Base-by-base conservation (phyloP, 2,113 vertebrate genomes). In the Arizona elegans region DNA sequence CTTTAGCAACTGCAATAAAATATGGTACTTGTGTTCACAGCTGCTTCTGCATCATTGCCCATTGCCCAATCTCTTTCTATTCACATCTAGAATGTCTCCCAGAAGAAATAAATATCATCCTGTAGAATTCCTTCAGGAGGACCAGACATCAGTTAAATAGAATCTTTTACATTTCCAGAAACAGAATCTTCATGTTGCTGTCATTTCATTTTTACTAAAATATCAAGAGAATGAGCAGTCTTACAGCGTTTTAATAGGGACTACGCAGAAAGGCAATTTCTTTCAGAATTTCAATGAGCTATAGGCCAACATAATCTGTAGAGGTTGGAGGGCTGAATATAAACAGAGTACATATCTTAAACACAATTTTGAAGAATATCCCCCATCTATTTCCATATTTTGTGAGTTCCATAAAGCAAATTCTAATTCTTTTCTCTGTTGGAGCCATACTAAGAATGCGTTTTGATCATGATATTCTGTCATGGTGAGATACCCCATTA, bases 351-450 rank as follows among this genome's bases (percentile, higher is more conserved):
- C 50, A 94, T 93, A 90, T 96, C 97, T 95, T 87, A 10, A 89
- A 91, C 92, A 94, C 53, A 96, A 91, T 50, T 94, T 97, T 93
- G 55, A 93, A 96, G 96, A 95, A 95, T 92, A 96, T 88, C 94
- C 93, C 96, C 94, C 96, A 95, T 92, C 95, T 91, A 94, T 33
- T 88, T 94, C 90, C 21, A 55, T 3, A 88, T 96, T 97, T 97
- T 94, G 93, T 70, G 96, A 94, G 59, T 93, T 89, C 92, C 97
- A 81, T 96, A 96, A 94, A 94, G 11, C n/a, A 96, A 96, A 95
- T 95, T 96, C 92, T 92, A 70, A 86, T 91, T 94, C 87, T 94
- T 97, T 94, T 94, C 43, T 93, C 91, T 96, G 93, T 95, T 86
- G 58, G 56, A 53, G 53, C 93, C 93, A 94, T 95, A 91, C 94